Evolutionary conservation across 2,113 vertebrate genomes (phyloP).

Genomic region (Machaerirhynchus nigripectus): DNA sequence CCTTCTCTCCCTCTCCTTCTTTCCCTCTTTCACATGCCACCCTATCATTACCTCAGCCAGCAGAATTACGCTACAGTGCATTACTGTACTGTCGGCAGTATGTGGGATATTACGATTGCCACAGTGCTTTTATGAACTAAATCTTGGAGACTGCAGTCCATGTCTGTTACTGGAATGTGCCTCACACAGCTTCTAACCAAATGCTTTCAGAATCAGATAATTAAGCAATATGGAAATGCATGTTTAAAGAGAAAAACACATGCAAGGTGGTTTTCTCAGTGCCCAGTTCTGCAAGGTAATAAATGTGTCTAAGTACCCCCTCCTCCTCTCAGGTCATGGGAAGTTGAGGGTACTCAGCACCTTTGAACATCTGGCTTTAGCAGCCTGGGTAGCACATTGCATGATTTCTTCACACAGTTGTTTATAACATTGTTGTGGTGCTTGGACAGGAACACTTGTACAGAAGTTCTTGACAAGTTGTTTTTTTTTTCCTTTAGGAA

Average conservation of each 20-base stretch:
- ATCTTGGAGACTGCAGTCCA: slow-evolving; percentile 11
- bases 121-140: slow-evolving; percentile 52
- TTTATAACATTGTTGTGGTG: neutral
- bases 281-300: neutral
- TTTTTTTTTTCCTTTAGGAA: neutral
- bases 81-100: slow-evolving; percentile 8
- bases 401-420: neutral
- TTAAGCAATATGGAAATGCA: slow-evolving; percentile 15
- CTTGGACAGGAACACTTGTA: neutral
- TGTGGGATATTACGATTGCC: slow-evolving; percentile 34
- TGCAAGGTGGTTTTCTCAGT: neutral
- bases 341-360: neutral
- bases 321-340: neutral
- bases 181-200: slow-evolving; percentile 7
- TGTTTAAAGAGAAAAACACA: slow-evolving; percentile 14
- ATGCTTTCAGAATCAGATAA: slow-evolving; percentile 45
- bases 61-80: slow-evolving; percentile 45
- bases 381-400: neutral
- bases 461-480: neutral
- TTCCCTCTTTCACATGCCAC: neutral
- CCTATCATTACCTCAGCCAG: slow-evolving; percentile 36
- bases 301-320: neutral
- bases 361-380: neutral
- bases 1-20: neutral
- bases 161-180: slow-evolving; percentile 19